phyloP scores from a whole-genome alignment of 2,797 vertebrate species.

The Dicrostonyx torquatus region DNA sequence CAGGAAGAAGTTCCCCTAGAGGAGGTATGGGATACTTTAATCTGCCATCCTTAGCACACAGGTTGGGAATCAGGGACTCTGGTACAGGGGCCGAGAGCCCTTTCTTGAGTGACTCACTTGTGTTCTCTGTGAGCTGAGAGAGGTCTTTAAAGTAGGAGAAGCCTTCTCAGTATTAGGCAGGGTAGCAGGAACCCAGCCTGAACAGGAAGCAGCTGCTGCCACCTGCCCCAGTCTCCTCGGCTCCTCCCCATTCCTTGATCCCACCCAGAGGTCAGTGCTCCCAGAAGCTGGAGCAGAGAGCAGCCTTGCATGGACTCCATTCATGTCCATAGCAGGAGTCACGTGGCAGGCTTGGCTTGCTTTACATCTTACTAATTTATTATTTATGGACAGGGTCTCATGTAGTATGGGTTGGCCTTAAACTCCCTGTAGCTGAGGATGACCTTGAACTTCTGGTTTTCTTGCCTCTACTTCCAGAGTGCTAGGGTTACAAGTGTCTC shows the following conservation, averaged over 20 bases:
- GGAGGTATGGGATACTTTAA: background rate
- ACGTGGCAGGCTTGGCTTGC: background rate
- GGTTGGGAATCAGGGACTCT: background rate
- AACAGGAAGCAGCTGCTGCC: too few species aligned
- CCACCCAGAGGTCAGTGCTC: background rate
- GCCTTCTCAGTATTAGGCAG: rapidly evolving
- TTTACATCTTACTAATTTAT: background rate
- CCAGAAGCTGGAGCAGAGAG: background rate
- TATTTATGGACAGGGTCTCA: background rate
- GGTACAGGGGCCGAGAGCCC: background rate
- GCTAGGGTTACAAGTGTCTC: background rate
- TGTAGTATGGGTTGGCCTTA: background rate
- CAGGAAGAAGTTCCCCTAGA: background rate
- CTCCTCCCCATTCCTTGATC: too few species aligned
- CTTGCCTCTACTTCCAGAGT: background rate
- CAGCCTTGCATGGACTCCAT: too few species aligned
- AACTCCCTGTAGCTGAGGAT: background rate
- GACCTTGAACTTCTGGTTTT: too few species aligned
- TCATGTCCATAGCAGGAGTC: background rate
- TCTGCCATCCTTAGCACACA: background rate
- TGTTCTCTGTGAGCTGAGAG: background rate
- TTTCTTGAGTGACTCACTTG: background rate
- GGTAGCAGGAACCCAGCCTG: rapidly evolving
- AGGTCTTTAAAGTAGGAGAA: background rate
- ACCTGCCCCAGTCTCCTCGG: too few species aligned